These are phyloP conservation scores for Dicaeum eximium DNA, from an alignment of 2,113 vertebrate species.

Conservation along the genomic window DNA sequence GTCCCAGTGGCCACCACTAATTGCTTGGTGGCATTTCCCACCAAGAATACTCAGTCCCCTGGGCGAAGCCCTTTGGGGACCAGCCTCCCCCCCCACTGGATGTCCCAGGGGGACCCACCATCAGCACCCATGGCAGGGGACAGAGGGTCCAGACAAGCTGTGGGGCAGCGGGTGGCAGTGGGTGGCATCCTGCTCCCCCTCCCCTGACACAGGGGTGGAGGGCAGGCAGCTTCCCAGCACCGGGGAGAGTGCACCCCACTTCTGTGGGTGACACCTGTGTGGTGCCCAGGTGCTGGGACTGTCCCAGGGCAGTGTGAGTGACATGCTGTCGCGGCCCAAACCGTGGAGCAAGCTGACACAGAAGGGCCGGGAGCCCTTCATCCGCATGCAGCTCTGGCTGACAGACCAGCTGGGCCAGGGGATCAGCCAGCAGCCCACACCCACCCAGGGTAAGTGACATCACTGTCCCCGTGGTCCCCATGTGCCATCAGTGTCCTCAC, in stretches of 20 bases:
- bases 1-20: not conserved
- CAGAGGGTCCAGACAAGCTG: accelerated
- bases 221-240: not conserved
- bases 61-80: not conserved
- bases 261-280: accelerated
- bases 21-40: not conserved
- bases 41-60: not conserved
- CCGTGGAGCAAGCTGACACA: conserved; percentile 98
- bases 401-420: conserved; percentile 90
- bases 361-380: conserved; percentile 97
- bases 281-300: conserved; percentile 87
- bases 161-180: not conserved
- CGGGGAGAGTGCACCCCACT: accelerated
- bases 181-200: not conserved
- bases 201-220: accelerated
- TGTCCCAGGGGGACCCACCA: not conserved
- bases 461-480: accelerated
- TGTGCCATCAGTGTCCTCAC: not conserved
- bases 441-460: conserved; percentile 78
- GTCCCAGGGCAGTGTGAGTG: conserved; percentile 97
- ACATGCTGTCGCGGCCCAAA: conserved; percentile 97
- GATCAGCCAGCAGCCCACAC: conserved; percentile 75
- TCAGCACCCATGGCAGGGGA: not conserved
- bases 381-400: conserved; percentile 98
- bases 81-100: not conserved